Evolutionary conservation across 37 sponge, comb jelly and placozoan genomes (phyloP).

Genomic region (Ephydatia muelleri): DNA sequence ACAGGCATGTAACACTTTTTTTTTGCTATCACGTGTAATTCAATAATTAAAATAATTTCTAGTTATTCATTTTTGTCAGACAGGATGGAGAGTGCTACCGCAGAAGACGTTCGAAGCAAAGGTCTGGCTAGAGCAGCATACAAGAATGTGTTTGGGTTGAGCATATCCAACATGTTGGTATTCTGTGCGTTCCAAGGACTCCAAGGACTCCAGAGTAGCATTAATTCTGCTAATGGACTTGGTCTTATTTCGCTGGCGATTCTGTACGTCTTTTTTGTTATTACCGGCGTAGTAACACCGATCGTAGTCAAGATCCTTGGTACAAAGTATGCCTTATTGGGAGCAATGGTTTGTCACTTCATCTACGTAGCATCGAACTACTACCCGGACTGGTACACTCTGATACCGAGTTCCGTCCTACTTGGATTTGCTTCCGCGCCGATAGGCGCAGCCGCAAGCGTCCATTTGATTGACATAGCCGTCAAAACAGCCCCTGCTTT

Average conservation of each 20-base stretch:
- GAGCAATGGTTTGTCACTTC: constrained; percentile 25
- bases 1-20: too few relatives aligned
- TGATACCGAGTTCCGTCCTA: constrained; percentile 59
- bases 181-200: constrained; percentile 45
- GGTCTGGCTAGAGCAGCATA: constrained; percentile 1
- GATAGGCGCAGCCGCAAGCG: constrained; percentile 34
- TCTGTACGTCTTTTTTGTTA: constrained; percentile 37
- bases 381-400: constrained; percentile 75
- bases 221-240: constrained; percentile 33
- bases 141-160: constrained; percentile 34
- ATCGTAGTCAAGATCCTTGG: constrained; percentile 34
- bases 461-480: constrained; percentile 37
- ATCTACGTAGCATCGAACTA: constrained; percentile 51
- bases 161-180: constrained; percentile 24
- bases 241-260: constrained; percentile 40
- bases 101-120: too few relatives aligned
- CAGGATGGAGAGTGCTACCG: too few relatives aligned
- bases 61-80: too few relatives aligned
- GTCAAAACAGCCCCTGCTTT: constrained; percentile 20
- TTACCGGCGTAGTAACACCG: constrained; percentile 34
- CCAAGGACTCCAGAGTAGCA: constrained; percentile 59
- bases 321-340: constrained; percentile 35
- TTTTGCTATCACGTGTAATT: too few relatives aligned
- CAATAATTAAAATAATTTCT: too few relatives aligned
- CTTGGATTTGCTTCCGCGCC: constrained; percentile 63